Conservation (phyloP, 2,113 vertebrate species). For the Dendrocopos noguchii region DNA sequence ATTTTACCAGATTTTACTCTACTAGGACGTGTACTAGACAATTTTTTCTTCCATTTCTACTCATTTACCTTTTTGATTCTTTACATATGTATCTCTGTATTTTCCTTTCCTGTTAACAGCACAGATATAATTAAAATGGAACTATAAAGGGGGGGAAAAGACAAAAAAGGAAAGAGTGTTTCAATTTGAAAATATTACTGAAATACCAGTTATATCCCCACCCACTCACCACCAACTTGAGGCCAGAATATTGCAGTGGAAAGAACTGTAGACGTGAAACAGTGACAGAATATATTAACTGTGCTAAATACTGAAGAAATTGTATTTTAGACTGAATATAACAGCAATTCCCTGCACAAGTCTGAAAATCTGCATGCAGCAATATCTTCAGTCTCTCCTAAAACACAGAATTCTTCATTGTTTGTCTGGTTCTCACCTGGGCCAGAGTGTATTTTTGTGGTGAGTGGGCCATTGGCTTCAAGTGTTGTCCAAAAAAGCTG, state of each 20-base stretch:
- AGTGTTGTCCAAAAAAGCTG: too few species aligned
- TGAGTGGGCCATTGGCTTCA: background rate
- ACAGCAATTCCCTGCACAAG: background rate
- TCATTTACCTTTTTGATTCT: background rate
- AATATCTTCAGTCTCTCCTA: background rate
- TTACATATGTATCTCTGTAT: background rate
- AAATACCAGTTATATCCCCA: background rate
- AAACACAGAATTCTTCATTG: background rate
- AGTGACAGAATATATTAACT: background rate
- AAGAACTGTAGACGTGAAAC: background rate
- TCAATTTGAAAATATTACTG: background rate
- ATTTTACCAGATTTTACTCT: background rate
- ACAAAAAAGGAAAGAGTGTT: background rate
- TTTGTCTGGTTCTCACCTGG: background rate
- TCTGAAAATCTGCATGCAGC: background rate
- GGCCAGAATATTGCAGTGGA: background rate
- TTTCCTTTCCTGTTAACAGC: background rate
- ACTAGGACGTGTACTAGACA: background rate
- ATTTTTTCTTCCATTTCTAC: background rate
- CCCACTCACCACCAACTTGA: background rate
- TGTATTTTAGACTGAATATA: background rate
- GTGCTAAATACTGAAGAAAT: background rate
- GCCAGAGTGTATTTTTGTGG: background rate
- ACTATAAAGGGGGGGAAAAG: fast-evolving
- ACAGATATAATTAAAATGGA: background rate